phyloP scores from a whole-genome alignment of 2,113 vertebrate species.

The Oxyruncus cristatus region DNA sequence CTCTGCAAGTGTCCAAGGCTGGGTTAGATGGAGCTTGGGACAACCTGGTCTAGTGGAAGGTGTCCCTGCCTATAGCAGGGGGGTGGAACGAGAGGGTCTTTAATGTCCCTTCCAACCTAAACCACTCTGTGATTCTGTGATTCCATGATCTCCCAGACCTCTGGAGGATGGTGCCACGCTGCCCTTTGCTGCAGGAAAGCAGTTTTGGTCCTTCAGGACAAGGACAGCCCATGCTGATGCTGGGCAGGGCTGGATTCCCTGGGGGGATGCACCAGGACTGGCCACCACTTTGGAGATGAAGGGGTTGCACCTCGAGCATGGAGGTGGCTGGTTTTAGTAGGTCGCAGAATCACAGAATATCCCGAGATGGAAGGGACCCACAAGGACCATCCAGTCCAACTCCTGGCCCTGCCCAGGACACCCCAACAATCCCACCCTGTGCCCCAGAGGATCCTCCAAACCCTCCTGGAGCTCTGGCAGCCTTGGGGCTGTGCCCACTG shows the following conservation, averaged over 20 bases:
- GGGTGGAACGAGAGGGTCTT: neutral
- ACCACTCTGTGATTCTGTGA: neutral
- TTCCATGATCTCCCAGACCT: neutral
- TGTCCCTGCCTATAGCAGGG: too few relatives aligned
- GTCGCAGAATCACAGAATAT: neutral
- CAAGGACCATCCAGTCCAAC: rapidly evolving
- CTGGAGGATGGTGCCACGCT: neutral
- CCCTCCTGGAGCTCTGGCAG: neutral
- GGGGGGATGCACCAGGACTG: neutral
- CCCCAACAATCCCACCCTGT: neutral
- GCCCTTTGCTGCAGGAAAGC: neutral
- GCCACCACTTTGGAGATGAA: neutral
- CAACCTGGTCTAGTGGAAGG: neutral
- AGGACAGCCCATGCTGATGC: neutral
- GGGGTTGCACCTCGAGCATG: neutral
- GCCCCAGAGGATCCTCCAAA: rapidly evolving
- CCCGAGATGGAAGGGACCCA: neutral
- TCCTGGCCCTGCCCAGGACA: neutral
- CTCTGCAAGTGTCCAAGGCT: neutral
- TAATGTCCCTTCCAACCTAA: neutral
- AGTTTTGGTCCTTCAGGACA: neutral
- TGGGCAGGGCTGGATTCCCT: neutral
- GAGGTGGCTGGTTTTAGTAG: neutral
- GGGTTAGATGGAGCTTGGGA: neutral
- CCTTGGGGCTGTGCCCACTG: neutral